Base-by-base conservation (phyloP, 2,888 invertebrate genomes). In the Lycocerus yunnanus region DNA sequence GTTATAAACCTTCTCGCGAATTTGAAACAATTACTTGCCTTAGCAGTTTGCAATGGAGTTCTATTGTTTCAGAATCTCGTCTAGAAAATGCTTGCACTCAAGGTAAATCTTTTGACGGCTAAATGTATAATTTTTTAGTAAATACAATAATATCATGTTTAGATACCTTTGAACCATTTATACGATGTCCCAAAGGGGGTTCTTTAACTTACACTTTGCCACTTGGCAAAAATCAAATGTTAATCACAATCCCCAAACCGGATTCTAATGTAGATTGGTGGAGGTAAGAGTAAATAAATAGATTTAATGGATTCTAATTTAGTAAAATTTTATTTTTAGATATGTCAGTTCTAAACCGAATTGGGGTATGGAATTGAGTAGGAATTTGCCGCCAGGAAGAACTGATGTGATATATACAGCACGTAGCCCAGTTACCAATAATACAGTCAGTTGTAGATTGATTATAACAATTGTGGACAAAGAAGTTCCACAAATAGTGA, bases 211-310 rank as follows among this genome's bases (percentile, higher is more conserved):
- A 91, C 43, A 88, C 89, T 66, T 86, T 93, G 66, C 88, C 89
- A 58, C 83, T 86, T 15, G 88, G 89, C 58, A 87, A 89, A 78
- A 85, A 84, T 59, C 86, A 87, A 14, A 87, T 88, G 79, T 84
- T 87, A 73, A 88, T 91, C 61, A 85, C 87, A 66, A 88, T 91
- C 71, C 89, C 90, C 2, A 87, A 90, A 74, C 88, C 91, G 0
- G 90, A 90, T 81, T 91, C 93, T 27, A 93, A 93, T 84, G 89
- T 92, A 82, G 91, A 93, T 83, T 92, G 90, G 89, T 88, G 88
- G 86, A 88, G 89, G 90, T 90, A 86, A 73, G 18, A 14, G 10
- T 10, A 63, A 24, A 66, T 8, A 15, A 8, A 5, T 5, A 15
- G 1, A 14, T 65, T 15, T 18, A 14, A 43, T 58, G 59, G 27